A percentile compares a stretch with the other conserved stretches of the same genome.
These are phyloP conservation scores for Pseudococcus longispinus DNA, from an alignment of 2,888 invertebrate genomes.

Conservation along the genomic window DNA sequence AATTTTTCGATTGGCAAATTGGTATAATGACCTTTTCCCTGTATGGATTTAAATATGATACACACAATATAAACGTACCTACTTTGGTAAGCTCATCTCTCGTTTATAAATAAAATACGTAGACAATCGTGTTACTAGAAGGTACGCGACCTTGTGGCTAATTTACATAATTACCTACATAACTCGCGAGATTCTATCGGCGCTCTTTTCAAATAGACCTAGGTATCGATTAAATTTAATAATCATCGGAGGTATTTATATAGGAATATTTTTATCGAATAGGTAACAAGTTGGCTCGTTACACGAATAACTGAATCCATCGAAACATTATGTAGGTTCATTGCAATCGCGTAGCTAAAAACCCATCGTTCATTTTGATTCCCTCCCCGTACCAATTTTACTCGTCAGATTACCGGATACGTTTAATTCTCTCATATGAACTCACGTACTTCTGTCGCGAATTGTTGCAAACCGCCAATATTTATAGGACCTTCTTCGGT, in stretches of 20 bases:
- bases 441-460: conserved; percentile 82
- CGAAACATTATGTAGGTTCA: background rate
- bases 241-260: background rate
- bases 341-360: background rate
- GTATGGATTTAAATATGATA: too few relatives aligned
- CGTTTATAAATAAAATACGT: background rate
- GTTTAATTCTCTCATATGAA: background rate
- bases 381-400: background rate
- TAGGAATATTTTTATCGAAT: background rate
- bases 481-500: conserved; percentile 98
- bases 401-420: background rate
- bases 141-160: background rate
- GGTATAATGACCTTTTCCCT: too few relatives aligned
- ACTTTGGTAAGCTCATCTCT: background rate
- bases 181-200: background rate
- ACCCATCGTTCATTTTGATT: background rate
- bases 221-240: background rate
- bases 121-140: background rate
- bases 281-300: background rate
- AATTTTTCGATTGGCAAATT: background rate
- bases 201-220: background rate
- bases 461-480: conserved; percentile 97
- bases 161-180: background rate
- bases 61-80: too few relatives aligned
- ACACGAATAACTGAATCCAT: background rate